These are phyloP conservation scores for Rambutsinella grinnellia DNA, from an alignment of 2,888 invertebrate species.

Conservation along the genomic window DNA sequence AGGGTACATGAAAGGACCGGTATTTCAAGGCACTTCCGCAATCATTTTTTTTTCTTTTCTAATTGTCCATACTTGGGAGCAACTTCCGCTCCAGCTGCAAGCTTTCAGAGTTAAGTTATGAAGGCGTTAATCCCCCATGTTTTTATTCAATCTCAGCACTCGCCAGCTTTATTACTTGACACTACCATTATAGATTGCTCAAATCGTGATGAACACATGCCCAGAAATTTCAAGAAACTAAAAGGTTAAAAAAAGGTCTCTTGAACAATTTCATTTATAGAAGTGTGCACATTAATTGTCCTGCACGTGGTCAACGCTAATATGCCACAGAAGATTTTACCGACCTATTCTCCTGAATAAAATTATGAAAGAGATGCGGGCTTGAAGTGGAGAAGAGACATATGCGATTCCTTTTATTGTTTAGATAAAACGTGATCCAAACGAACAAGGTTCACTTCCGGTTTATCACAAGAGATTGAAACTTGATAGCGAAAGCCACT, in stretches of 20 bases:
- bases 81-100: neutral
- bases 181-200: no score
- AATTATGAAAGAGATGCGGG: neutral
- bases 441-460: slow-evolving; percentile 34
- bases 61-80: neutral
- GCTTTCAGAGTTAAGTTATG: no score
- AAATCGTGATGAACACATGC: no score
- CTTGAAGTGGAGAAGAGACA: neutral
- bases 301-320: slow-evolving; percentile 23
- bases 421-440: slow-evolving; percentile 11
- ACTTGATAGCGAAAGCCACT: slow-evolving; percentile 16
- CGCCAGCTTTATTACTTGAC: no score
- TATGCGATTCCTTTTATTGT: neutral
- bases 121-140: no score
- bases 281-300: slow-evolving; percentile 9
- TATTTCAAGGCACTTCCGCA: slow-evolving; percentile 26
- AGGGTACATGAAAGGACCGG: slow-evolving; percentile 40
- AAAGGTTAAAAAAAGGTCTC: neutral
- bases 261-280: slow-evolving; percentile 4
- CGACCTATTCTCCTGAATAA: neutral
- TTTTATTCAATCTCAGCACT: no score
- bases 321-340: neutral
- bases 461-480: slow-evolving; percentile 22
- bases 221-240: neutral
- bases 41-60: neutral